phyloP scores from a whole-genome alignment of 1,140 invertebrate genomes.

The Drosophila sulfurigaster region DNA sequence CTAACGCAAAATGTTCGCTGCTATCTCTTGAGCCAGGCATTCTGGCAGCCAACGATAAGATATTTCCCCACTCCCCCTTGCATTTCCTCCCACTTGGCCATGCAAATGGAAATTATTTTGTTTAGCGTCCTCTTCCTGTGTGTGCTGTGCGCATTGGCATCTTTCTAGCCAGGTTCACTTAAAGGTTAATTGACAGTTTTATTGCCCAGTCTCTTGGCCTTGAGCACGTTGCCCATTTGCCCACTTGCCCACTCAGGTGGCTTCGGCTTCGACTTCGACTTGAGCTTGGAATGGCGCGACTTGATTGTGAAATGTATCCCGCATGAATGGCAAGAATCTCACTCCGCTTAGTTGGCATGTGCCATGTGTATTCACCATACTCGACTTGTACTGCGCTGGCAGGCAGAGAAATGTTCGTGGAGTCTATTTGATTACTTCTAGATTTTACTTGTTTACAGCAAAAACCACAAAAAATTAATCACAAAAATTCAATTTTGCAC shows the following conservation, averaged over 20 bases:
- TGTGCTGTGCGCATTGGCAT: constrained; percentile 32
- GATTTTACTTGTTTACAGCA: constrained; percentile 8
- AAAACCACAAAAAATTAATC: constrained; percentile 48
- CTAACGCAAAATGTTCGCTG: constrained; percentile 41
- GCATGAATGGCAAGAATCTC: constrained; percentile 11
- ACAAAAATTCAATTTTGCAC: constrained; percentile 75
- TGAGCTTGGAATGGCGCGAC: constrained; percentile 14
- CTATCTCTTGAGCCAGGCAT: constrained; percentile 57
- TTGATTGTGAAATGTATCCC: constrained; percentile 26
- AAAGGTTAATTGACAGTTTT: constrained; percentile 78
- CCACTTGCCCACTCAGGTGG: constrained; percentile 33
- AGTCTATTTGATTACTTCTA: constrained; percentile 1
- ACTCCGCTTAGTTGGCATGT: constrained; percentile 33
- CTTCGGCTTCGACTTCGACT: background rate
- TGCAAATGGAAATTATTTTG: constrained; percentile 74
- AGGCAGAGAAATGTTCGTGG: no score
- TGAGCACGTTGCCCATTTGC: constrained; percentile 39
- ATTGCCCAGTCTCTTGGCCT: constrained; percentile 40
- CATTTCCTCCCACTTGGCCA: constrained; percentile 24
- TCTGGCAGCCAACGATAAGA: constrained; percentile 71
- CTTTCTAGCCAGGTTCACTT: constrained; percentile 58
- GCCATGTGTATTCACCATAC: constrained; percentile 24
- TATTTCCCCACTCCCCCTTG: background rate
- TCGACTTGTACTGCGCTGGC: background rate
- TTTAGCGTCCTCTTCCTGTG: constrained; percentile 33